Conservation (phyloP, 2,888 invertebrate species). For the Caenorhabditis macrosperma region DNA sequence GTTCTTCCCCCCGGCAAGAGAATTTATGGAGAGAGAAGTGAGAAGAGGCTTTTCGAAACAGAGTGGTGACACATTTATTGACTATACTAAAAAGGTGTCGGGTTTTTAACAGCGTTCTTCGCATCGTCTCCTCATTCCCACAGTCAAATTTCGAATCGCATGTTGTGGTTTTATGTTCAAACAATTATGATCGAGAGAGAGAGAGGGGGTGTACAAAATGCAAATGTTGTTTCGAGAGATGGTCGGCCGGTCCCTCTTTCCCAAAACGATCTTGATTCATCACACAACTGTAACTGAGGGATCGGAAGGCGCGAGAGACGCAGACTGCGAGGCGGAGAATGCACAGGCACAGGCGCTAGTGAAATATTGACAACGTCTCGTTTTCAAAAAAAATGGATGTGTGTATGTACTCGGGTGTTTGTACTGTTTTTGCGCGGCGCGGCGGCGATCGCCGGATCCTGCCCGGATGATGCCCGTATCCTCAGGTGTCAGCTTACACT, state of each 20-base stretch:
- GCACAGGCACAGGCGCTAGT: not conserved
- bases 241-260: slow-evolving; percentile 20
- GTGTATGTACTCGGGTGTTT: slow-evolving; percentile 19
- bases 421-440: slow-evolving; percentile 56
- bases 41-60: not conserved
- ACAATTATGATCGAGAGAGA: slow-evolving; percentile 36
- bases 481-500: slow-evolving; percentile 51
- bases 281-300: slow-evolving; percentile 1
- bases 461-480: slow-evolving; percentile 5
- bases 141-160: slow-evolving; percentile 23
- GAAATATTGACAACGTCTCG: slow-evolving; percentile 13
- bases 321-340: not conserved
- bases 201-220: slow-evolving; percentile 28
- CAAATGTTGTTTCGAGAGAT: slow-evolving; percentile 29
- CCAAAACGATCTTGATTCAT: slow-evolving; percentile 38
- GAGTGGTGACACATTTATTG: slow-evolving; percentile 51
- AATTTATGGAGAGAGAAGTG: slow-evolving; percentile 11
- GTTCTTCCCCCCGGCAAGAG: not conserved
- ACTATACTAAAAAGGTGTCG: slow-evolving; percentile 39
- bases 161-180: slow-evolving; percentile 33
- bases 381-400: slow-evolving; percentile 22
- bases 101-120: slow-evolving; percentile 5
- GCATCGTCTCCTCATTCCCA: slow-evolving; percentile 14
- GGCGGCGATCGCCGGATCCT: slow-evolving; percentile 13
- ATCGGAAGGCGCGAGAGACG: not conserved